Base-by-base conservation (phyloP, 2,888 invertebrate genomes). In the Andricus curvator region DNA sequence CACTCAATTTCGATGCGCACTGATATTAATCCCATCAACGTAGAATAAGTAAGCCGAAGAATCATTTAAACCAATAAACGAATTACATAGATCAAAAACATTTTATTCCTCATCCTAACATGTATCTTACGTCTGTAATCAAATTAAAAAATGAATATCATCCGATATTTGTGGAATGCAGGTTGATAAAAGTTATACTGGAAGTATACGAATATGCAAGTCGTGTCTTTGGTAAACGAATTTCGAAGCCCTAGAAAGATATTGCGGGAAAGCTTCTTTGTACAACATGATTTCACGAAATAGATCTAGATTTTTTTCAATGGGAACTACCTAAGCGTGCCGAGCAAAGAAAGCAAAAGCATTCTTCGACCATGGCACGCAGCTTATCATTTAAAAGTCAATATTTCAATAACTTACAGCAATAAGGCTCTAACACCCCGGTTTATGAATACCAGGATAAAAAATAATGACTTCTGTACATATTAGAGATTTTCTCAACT, bases 391-490 rank as follows among this genome's bases (percentile, higher is more conserved):
- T 83, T 82, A 80, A 80, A 70, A 70, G 74, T 79, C 79, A 79
- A 79, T 78, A 66, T 82, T 80, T 83, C 80, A 83, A 85, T 83
- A 85, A 85, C 84, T 85, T 85, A 84, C 84, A 56, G 81, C 84
- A 85, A 83, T 85, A 85, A 84, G 85, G 84, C 80, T 80, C 85
- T 85, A 84, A 81, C 82, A 82, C 81, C 84, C 79, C 80, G 81
- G 80, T 76, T 79, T 60, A 64, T 56, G 22, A 70, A 25, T 78
- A 78, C 78, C 83, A 79, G 84, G 83, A 82, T 82, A 83, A 84
- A 82, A 82, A 84, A 84, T 84, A 83, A 84, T 84, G 81, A 88
- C 86, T 86, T 86, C 85, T 88, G 87, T 88, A 88, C 87, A 88
- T 85, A 84, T 84, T 51, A 82, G 15, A 48, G 82, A 82, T 81